Conservation (phyloP, 2,113 vertebrate genomes). For the Tupaia tana region DNA sequence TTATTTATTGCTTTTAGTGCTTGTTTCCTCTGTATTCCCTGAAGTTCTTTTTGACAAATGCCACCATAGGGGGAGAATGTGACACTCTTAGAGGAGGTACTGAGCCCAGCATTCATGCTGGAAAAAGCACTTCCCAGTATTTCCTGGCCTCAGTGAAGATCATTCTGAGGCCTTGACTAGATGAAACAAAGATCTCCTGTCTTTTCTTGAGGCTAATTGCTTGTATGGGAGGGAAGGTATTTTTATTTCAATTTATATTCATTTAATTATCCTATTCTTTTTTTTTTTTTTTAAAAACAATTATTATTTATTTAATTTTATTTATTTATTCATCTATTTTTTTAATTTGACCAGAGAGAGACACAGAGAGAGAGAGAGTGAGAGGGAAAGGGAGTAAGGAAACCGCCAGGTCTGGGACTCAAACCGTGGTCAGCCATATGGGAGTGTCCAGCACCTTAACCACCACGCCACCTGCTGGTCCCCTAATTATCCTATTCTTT, state of each 20-base stretch:
- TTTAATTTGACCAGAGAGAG: too few relatives aligned
- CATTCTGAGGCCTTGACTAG: neutral
- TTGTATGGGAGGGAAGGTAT: neutral
- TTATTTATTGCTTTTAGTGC: slow-evolving; percentile 7
- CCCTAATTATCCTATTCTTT: slow-evolving; percentile 35
- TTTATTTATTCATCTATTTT: too few relatives aligned
- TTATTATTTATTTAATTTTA: too few relatives aligned
- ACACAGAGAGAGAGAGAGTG: too few relatives aligned
- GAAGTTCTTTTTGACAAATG: neutral
- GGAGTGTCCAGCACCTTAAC: too few relatives aligned
- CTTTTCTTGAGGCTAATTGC: slow-evolving; percentile 31
- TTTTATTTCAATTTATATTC: slow-evolving; percentile 35
- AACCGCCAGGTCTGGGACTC: too few relatives aligned
- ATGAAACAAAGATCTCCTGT: neutral
- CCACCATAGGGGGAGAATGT: neutral
- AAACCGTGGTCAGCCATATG: too few relatives aligned
- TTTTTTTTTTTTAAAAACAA: too few relatives aligned
- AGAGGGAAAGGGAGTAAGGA: too few relatives aligned
- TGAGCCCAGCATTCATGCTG: neutral
- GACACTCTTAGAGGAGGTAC: neutral
- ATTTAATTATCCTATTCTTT: slow-evolving; percentile 26
- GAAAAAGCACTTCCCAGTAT: neutral
- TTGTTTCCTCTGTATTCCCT: neutral
- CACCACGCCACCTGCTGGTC: too few relatives aligned
- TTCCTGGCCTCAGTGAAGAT: neutral